Evolutionary conservation across 2,113 vertebrate genomes (phyloP).

Genomic region (Cyanoderma ruficeps): DNA sequence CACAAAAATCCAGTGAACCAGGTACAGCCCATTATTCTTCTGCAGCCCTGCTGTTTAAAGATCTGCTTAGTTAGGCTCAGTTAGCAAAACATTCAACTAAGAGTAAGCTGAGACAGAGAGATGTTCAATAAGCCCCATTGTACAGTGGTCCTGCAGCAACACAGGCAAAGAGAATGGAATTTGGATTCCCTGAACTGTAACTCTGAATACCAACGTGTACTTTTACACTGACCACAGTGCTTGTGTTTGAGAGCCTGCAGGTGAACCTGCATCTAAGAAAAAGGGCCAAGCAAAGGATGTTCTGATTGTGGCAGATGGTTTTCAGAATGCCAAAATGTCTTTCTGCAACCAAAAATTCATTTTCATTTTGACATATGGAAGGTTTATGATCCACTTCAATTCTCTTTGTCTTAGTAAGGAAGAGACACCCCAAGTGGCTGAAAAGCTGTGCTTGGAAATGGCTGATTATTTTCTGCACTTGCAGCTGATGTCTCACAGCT

Average conservation of each 20-base stretch:
- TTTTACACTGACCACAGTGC: neutral
- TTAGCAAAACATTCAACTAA: neutral
- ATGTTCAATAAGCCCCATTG: rapidly evolving
- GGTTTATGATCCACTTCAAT: neutral
- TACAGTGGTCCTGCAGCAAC: neutral
- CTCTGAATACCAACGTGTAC: rapidly evolving
- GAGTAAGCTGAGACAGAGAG: neutral
- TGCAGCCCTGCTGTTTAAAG: neutral
- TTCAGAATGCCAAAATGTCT: neutral
- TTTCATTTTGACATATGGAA: neutral
- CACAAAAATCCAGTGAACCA: neutral
- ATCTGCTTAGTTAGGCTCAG: neutral
- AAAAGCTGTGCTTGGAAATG: neutral
- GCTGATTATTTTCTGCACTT: neutral
- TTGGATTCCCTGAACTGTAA: neutral
- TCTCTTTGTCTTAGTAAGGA: neutral
- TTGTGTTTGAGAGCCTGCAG: neutral
- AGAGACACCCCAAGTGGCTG: neutral
- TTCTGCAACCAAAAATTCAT: neutral
- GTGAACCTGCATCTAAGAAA: neutral
- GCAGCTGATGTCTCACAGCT: neutral
- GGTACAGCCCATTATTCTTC: neutral
- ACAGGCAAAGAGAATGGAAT: neutral
- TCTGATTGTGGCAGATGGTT: neutral
- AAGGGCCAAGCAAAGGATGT: neutral